Evolutionary conservation across 2,797 vertebrate genomes (phyloP), one percentile per base, ranked within the genome.

Genomic region (Adelosebastes latens): DNA sequence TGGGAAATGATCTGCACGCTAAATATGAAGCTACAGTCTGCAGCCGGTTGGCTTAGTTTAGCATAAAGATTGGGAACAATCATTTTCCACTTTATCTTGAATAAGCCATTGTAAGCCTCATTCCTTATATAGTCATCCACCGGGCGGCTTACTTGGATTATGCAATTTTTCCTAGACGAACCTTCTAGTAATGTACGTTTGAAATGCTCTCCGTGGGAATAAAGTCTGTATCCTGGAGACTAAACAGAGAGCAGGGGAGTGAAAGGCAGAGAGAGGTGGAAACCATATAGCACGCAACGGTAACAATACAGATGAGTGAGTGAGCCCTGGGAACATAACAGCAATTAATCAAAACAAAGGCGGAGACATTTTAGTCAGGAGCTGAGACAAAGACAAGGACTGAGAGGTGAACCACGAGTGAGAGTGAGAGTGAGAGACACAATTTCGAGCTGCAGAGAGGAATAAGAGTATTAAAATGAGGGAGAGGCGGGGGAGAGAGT

Each of bases 261-360:
- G 20, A 65, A 29, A 52, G 60, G 60, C 20, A 4, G 74, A 55
- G 16, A 70, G 34, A 61, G 68, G 69, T 53, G 18, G 36, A 72
- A 24, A 79, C 42, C 22, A 3, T 16, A 10, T 14, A 22, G 55
- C 67, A 49, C 0, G 6, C 9, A 12, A 20, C n/a, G 56, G 18
- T 25, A 34, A 49, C 56, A 62, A 12, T 49, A 77, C 46, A 3
- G 22, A 81, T 52, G 46, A 72, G 25, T 20, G 60, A 81, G 29
- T 20, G 60, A 82, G 63, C 46, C 22, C 31, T 5, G 32, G 34
- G 60, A 72, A 80, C 39, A 64, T 16, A 22, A 72, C 73, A 13
- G 71, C 34, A n/a, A 67, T 81, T 67, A 59, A 75, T 79, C 22
- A 74, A 66, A 84, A 72, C 2, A 34, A 70, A 80, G 63, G 60